Conservation (phyloP, 2,113 vertebrate genomes). For the Crotalus tigris region DNA sequence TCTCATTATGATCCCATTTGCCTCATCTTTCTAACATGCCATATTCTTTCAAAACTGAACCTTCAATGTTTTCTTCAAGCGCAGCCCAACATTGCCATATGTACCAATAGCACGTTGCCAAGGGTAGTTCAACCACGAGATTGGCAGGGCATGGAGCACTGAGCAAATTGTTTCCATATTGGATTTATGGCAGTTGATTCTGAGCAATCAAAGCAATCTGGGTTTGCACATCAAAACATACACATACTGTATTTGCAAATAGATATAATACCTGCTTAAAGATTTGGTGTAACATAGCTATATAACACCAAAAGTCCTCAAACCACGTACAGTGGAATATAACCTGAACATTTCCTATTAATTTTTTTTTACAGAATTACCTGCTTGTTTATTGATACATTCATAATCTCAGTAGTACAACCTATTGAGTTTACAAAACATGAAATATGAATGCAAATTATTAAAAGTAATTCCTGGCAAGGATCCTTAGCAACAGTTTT, state of each 20-base stretch:
- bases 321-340: not conserved
- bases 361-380: not conserved
- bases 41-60: not conserved
- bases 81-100: not conserved
- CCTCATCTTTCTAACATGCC: not conserved
- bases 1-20: not conserved
- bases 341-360: not conserved
- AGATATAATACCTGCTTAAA: not conserved
- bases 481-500: not conserved
- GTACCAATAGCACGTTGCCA: not conserved
- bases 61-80: not conserved
- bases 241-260: not conserved
- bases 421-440: not conserved
- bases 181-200: not conserved
- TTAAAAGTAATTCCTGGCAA: not conserved
- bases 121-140: not conserved
- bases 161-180: not conserved
- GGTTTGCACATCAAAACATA: not conserved
- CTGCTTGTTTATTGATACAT: not conserved
- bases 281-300: not conserved
- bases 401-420: not conserved
- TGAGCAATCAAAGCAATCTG: not conserved
- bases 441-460: not conserved
- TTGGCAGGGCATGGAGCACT: not conserved
- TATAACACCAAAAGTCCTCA: not conserved